Conservation (phyloP, 2,888 invertebrate genomes). For the Aphodius granarius region DNA sequence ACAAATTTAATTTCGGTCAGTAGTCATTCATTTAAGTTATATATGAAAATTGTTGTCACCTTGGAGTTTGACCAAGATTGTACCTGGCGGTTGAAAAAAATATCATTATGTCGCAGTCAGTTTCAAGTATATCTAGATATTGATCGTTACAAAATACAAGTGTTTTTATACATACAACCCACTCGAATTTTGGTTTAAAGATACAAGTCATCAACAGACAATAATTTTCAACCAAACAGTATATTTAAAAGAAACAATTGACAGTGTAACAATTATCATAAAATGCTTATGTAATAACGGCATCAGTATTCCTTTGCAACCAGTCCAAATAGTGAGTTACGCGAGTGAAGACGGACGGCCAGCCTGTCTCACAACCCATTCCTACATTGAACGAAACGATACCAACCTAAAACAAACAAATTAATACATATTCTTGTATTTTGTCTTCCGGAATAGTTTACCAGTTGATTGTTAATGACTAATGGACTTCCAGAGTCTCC, state of each 20-base stretch:
- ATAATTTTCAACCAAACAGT: neutral
- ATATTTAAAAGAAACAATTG: neutral
- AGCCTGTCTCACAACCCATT: neutral
- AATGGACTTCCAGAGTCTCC: too few relatives aligned
- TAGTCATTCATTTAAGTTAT: too few relatives aligned
- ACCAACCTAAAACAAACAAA: neutral
- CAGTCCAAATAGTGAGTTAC: neutral
- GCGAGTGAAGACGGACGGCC: conserved; percentile 1
- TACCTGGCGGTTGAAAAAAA: too few relatives aligned
- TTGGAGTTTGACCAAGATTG: too few relatives aligned
- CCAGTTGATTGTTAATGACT: too few relatives aligned
- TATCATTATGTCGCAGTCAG: too few relatives aligned
- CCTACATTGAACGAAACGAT: neutral
- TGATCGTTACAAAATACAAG: too few relatives aligned
- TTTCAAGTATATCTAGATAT: too few relatives aligned
- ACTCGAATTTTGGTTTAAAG: neutral
- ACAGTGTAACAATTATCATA: neutral
- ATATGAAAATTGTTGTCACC: too few relatives aligned
- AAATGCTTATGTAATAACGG: neutral
- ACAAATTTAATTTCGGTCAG: too few relatives aligned
- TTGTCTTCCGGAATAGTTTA: too few relatives aligned
- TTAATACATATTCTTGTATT: too few relatives aligned
- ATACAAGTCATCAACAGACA: neutral
- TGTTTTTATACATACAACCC: neutral
- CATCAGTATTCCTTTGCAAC: neutral